Evolutionary conservation across 2,797 vertebrate species (phyloP).

Genomic region (Apogon talboti): DNA sequence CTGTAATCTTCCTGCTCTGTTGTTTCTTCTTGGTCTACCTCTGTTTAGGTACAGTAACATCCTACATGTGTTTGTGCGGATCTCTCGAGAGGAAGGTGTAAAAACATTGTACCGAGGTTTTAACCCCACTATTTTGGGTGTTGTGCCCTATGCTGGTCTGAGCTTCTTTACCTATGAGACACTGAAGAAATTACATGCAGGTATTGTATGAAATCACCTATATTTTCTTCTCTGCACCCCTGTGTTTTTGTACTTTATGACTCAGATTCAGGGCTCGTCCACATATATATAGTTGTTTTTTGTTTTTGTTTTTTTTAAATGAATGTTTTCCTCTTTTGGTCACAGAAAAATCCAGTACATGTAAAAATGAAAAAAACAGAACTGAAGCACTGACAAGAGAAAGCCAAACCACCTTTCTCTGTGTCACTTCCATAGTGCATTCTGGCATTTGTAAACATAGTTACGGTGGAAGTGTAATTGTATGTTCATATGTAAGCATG

Average conservation of each 20-base stretch:
- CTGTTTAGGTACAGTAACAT: slow-evolving; percentile 95
- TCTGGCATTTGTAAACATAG: too few species aligned
- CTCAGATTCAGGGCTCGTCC: not conserved
- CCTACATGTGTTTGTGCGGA: slow-evolving; percentile 93
- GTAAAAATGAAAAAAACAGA: too few species aligned
- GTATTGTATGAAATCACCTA: slow-evolving; percentile 70
- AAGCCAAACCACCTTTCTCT: too few species aligned
- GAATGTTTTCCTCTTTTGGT: not conserved
- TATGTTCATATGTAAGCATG: too few species aligned
- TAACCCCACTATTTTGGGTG: slow-evolving; percentile 92
- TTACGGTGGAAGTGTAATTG: too few species aligned
- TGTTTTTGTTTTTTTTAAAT: too few species aligned
- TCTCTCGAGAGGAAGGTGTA: slow-evolving; percentile 93
- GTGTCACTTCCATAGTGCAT: too few species aligned
- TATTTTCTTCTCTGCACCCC: not conserved
- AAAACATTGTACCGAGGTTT: slow-evolving; percentile 94
- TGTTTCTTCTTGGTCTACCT: not conserved
- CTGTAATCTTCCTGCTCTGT: not conserved
- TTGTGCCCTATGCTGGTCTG: slow-evolving; percentile 94
- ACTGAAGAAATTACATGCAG: slow-evolving; percentile 92
- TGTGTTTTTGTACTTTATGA: not conserved
- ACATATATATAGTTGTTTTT: not conserved
- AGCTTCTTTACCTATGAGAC: slow-evolving; percentile 99
- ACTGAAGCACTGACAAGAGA: too few species aligned
- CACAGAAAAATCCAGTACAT: not conserved